Evolutionary conservation across 2,113 vertebrate genomes (phyloP), one percentile per base, ranked within the genome.

Genomic region (Egretta garzetta): DNA sequence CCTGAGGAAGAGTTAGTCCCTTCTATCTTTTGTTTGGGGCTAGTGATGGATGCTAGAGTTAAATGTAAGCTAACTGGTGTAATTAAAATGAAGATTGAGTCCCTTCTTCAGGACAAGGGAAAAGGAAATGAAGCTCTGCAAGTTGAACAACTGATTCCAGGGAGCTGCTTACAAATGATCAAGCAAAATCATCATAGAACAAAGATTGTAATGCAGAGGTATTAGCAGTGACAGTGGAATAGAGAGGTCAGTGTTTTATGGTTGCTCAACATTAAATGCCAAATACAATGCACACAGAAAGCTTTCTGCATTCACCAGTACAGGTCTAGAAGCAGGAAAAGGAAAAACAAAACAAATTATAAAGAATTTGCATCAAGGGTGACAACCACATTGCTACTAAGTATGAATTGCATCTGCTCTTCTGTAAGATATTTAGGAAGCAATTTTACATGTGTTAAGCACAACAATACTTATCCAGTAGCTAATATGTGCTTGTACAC

Each of bases 361-460:
- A 47, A 81, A 59, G 56, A 72, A n/a, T 84, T 91, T 87, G 23
- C 4, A 0, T 93, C 59, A 86, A 59, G 60, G 33, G 39, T 86
- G 82, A 68, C 59, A 91, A 66, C 45, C 21, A 45, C 67, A 74
- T 26, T 62, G 30, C n/a, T 83, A 26, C 53, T 50, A 63, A 90
- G n/a, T n/a, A n/a, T 93, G 76, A 85, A 64, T 91, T 89, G 95
- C 75, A 93, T 83, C 63, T 92, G 67, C 21, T 74, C 20, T 62
- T 76, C 66, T 47, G 59, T 77, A 76, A 93, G 60, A 59, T 75
- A 67, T 79, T 95, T 87, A 77, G 33, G 45, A 86, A 90, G 41
- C 4, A 86, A 60, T 83, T 90, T 85, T 86, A n/a, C 59, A 62
- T 93, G 32, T 96, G 76, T 83, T 84, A 73, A 92, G 59, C n/a